Evolutionary conservation across 2,113 vertebrate species (phyloP).

Genomic region (Psophia crepitans): DNA sequence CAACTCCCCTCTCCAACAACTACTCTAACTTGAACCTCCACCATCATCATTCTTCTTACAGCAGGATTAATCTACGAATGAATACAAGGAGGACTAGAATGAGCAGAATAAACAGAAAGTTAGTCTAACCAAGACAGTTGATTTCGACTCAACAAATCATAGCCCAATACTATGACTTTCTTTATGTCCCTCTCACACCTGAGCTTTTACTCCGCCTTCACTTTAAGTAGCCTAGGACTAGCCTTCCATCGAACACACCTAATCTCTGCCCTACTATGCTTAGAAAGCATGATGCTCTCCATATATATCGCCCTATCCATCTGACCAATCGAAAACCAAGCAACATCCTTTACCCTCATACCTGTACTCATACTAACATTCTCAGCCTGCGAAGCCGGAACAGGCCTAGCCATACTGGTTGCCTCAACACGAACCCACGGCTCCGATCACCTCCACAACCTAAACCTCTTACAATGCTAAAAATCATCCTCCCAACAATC

Average conservation of each 20-base stretch:
- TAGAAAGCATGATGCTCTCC: background rate
- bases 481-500: accelerated
- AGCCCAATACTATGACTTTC: background rate
- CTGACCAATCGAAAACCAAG: accelerated
- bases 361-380: accelerated
- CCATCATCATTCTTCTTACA: accelerated
- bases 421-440: accelerated
- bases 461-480: background rate
- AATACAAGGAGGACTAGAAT: background rate
- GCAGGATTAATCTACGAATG: background rate
- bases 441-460: accelerated
- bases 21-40: accelerated
- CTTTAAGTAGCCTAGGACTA: background rate
- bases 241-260: background rate
- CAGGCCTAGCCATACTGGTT: background rate
- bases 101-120: background rate
- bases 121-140: background rate
- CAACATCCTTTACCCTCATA: accelerated
- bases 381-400: background rate
- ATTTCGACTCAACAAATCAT: background rate
- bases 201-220: background rate
- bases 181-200: accelerated
- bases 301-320: background rate
- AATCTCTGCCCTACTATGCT: background rate
- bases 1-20: background rate